These are phyloP conservation scores for Pantherophis alleghaniensis DNA, from an alignment of 2,797 vertebrate genomes.

Conservation along the genomic window DNA sequence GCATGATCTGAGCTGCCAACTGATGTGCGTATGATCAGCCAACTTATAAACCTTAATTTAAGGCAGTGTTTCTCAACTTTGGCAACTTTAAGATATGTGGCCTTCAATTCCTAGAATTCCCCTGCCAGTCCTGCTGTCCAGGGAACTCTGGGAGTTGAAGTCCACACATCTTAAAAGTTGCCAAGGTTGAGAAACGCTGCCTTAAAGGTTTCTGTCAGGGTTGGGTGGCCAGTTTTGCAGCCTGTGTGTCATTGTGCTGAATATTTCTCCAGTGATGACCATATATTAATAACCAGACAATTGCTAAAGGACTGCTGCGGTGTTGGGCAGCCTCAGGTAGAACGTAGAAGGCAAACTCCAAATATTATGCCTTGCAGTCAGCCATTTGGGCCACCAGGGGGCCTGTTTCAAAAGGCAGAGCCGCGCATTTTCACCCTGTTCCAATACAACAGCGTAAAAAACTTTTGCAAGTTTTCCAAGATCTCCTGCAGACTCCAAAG, in stretches of 20 bases:
- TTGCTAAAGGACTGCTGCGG: too few species aligned
- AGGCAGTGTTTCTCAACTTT: neutral
- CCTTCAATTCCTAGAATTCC: too few species aligned
- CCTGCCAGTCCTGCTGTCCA: too few species aligned
- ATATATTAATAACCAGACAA: neutral
- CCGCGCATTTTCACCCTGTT: neutral
- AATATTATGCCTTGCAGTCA: neutral
- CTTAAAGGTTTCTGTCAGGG: neutral
- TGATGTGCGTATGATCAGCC: neutral
- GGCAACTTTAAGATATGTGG: neutral
- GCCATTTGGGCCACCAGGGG: neutral
- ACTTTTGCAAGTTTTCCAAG: neutral
- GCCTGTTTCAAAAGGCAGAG: neutral
- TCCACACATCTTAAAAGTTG: neutral
- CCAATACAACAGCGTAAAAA: neutral
- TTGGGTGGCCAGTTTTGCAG: neutral
- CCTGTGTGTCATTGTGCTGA: neutral
- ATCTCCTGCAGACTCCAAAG: neutral
- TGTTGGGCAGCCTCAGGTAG: neutral
- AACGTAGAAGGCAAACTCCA: neutral
- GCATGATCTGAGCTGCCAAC: neutral
- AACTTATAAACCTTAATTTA: neutral
- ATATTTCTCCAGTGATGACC: neutral
- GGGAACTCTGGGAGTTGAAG: neutral
- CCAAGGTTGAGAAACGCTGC: neutral